Evolutionary conservation across 1,140 invertebrate species (phyloP).

Genomic region (Papilio helenus): DNA sequence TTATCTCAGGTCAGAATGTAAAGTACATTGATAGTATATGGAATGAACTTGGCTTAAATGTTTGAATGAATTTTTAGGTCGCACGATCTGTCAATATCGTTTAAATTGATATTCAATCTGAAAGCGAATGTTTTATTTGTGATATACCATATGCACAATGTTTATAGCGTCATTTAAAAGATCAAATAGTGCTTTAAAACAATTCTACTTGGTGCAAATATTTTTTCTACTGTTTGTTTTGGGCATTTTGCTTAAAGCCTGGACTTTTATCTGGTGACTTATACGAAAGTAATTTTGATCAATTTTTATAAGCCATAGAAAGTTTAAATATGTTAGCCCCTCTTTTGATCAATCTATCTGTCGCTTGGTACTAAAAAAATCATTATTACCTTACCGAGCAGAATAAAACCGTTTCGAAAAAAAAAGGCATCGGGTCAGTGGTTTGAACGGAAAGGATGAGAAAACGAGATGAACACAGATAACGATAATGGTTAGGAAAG

Average conservation of each 20-base stretch:
- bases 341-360: neutral
- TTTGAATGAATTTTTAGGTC: neutral
- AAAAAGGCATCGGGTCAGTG: conserved; percentile 34
- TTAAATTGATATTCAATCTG: neutral
- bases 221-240: neutral
- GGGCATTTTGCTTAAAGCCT: no score
- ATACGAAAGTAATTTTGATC: neutral
- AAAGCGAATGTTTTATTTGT: neutral
- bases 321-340: neutral
- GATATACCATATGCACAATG: neutral
- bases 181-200: neutral
- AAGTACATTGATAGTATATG: neutral
- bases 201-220: neutral
- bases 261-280: no score
- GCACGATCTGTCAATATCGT: neutral
- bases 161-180: neutral
- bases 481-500: conserved; percentile 51
- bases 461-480: conserved; percentile 44
- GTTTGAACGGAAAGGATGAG: conserved; percentile 42
- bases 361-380: neutral
- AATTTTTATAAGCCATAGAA: neutral
- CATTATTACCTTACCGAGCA: conserved; percentile 7
- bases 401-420: conserved; percentile 12
- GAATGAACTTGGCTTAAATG: neutral
- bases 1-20: neutral